Base-by-base conservation (phyloP, 2,797 vertebrate species). In the Notoglanidium macrostoma region DNA sequence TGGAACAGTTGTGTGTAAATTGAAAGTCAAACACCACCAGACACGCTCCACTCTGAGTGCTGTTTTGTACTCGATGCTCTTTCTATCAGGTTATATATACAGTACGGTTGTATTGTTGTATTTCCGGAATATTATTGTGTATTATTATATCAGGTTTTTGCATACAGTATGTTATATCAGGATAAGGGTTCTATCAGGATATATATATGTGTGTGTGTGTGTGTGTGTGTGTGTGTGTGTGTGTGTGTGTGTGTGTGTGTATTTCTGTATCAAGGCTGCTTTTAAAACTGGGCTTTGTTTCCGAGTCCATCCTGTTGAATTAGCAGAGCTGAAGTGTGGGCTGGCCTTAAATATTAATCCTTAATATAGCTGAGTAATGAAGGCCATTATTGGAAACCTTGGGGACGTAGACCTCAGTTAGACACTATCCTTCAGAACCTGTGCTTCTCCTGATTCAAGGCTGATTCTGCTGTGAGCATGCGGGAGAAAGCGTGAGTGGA, bases 1-100 rank as follows among this genome's bases (percentile, higher is more conserved):
- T 70, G 54, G 49, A 85, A 77, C 78, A 74, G 70, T 85, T 61
- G 51, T 40, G 11, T 83, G 49, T 55, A 83, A 72, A 77, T 78
- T 78, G 57, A 23, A 59, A 23, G 3, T 44, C 35, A 73, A 57
- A 40, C 57, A 15, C 35, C 17, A 17, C 55, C 17, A 59, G 19
- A 1, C 57, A 59, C 12, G 51, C 51, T 54, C 51, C 51, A 51
- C 11, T 51, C 51, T 51, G 51, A 51, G 55, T 57, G 54, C 17
- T 15, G 54, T 55, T 15, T 55, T 19, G 54, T 4, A 55, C 54
- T 55, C 54, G 1, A 6, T 57, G 55, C 55, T 7, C 55, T 57
- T 57, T 61, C 0, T 54, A 12, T 54, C 9, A 11, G 51, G 9
- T 11, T 54, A 12, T 54, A 12, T 54, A 12, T 54, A 54, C 49